phyloP scores from a whole-genome alignment of 2,113 vertebrate genomes.

The Dicentrarchus labrax region DNA sequence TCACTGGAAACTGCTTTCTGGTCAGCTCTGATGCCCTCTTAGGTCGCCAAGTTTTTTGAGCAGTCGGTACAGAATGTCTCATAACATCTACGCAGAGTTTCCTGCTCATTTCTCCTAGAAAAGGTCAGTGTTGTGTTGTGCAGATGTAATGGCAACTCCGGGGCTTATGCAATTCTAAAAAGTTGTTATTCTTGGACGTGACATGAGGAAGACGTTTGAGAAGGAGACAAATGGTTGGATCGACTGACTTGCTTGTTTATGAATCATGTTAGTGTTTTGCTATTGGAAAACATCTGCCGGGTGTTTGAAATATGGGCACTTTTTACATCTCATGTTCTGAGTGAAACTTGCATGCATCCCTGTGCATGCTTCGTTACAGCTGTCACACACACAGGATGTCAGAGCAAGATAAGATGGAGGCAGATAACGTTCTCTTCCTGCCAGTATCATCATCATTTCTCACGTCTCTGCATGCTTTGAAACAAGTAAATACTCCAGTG shows the following conservation, averaged over 20 bases:
- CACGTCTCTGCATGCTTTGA: neutral
- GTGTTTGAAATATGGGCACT: slow-evolving; percentile 16
- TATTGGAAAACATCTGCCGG: slow-evolving; percentile 49
- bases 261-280: neutral
- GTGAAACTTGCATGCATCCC: too few species aligned
- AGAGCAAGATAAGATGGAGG: slow-evolving; percentile 19
- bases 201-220: slow-evolving; percentile 15
- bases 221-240: slow-evolving; percentile 14
- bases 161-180: neutral
- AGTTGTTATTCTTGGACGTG: slow-evolving; percentile 9
- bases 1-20: slow-evolving; percentile 67
- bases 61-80: slow-evolving; percentile 57
- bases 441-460: neutral
- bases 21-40: slow-evolving; percentile 51
- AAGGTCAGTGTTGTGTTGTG: slow-evolving; percentile 66
- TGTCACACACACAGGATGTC: slow-evolving; percentile 15
- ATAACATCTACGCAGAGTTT: slow-evolving; percentile 51
- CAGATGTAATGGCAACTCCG: slow-evolving; percentile 15
- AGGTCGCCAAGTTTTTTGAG: slow-evolving; percentile 45
- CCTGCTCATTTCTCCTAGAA: slow-evolving; percentile 45
- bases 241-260: slow-evolving; percentile 29
- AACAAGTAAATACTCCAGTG: neutral
- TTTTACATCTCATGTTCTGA: neutral
- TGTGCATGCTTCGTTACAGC: neutral
- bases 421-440: slow-evolving; percentile 24